Base-by-base conservation (phyloP, 2,113 vertebrate genomes). In the Brachyhypopomus gauderio region DNA sequence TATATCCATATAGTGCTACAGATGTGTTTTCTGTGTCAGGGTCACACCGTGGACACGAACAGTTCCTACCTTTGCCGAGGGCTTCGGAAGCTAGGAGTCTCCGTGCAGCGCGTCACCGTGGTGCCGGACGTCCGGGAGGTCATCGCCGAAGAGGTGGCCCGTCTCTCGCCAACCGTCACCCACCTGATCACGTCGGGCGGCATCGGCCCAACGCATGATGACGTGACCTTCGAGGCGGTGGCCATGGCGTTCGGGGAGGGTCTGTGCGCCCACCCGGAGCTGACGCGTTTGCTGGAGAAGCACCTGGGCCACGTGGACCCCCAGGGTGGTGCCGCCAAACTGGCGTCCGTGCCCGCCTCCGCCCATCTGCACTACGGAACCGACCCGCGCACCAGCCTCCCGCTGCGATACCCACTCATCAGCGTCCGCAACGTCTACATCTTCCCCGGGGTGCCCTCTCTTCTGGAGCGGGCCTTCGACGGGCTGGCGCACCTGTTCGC, bases 121-220 rank as follows among this genome's bases (percentile, higher is more conserved):
- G 86, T 99, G 1, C 96, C 96, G 0, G 98, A 99, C 0, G 86
- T 94, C 3, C 94, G 95, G 62, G 93, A 94, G 4, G 77, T 93
- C 82, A 97, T 99, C 0, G 94, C 98, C 0, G 81, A 83, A 0
- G 98, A 99, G 87, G 92, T 99, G 66, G 86, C 93, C 0, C 41
- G 91, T 3, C 96, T 97, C 2, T 91, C 97, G 0, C 9, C 90
- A 25, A 93, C 89, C 30, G 95, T 94, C 81, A 96, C 95, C 3
- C 95, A 94, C 5, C 95, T 99, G 70, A 91, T 99, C 74, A 98
- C 96, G 0, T 95, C 96, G 0, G 98, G 97, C 0, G 97, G 97
- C 77, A 94, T 99, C 0, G 98, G 98, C 38, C 97, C 98, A 87
- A 99, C 98, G 0, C 98, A 99, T 0, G 98, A 99, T 0, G 98